phyloP scores from a whole-genome alignment of 2,888 invertebrate genomes.

The Pandemis cinnamomeana region DNA sequence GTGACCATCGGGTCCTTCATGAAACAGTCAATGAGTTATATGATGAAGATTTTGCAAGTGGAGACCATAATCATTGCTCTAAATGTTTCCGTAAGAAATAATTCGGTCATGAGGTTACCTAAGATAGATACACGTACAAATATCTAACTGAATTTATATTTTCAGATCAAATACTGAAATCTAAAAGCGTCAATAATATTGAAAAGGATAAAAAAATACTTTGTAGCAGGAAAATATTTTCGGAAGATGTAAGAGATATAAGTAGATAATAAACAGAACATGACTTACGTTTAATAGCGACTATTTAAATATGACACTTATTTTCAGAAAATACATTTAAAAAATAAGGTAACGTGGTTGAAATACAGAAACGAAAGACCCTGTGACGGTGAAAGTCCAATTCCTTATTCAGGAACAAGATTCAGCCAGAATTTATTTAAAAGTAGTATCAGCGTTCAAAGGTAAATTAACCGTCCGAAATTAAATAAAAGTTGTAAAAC shows the following conservation, averaged over 20 bases:
- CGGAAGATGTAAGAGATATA: constrained; percentile 9
- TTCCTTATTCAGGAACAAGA: not conserved
- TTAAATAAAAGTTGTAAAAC: too few relatives aligned
- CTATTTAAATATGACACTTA: not conserved
- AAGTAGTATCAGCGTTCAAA: not conserved
- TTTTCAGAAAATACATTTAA: not conserved
- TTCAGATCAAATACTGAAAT: constrained; percentile 28
- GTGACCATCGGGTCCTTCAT: too few relatives aligned
- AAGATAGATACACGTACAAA: not conserved
- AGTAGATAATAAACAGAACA: not conserved
- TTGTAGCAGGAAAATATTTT: not conserved
- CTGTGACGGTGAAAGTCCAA: constrained; percentile 45
- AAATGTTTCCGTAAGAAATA: constrained; percentile 34
- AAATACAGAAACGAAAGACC: constrained; percentile 51
- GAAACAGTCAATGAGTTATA: not conserved
- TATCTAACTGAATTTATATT: constrained; percentile 12
- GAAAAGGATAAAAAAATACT: not conserved
- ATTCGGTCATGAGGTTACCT: not conserved
- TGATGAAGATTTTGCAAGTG: constrained; percentile 20
- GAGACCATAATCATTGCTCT: constrained; percentile 32
- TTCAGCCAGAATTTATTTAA: not conserved
- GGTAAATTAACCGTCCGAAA: not conserved
- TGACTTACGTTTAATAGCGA: too few relatives aligned
- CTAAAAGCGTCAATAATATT: constrained; percentile 27
- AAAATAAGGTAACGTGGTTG: constrained; percentile 41